Base-by-base conservation (phyloP, 2,888 invertebrate species). In the Hirtodrosophila trivittata region DNA sequence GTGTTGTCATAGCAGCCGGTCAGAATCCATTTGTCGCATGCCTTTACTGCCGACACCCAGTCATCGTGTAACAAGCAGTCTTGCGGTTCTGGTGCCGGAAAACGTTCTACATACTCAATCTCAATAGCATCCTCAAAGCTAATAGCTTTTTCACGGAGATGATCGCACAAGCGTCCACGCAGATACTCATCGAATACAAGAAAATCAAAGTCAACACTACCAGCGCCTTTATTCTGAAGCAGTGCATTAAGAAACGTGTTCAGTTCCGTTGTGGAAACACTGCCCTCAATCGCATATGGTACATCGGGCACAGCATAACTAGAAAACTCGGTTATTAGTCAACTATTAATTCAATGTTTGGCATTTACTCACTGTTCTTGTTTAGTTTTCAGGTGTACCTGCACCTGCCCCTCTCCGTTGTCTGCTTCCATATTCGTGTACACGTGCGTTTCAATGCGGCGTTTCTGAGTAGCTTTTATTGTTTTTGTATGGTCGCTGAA, bases 1-100 rank as follows among this genome's bases (percentile, higher is more conserved):
- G 97, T 96, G 89, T 96, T 96, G 89, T 98, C 98, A 91, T 98
- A 98, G 89, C 97, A 96, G 14, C 98, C 98, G 46, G 96, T 95
- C 38, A 98, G 89, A 64, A 98, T 95, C 95, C 95, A 96, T 87
- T 94, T 93, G 33, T 92, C 93, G 64, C 92, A 91, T 33, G 94
- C 92, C 77, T 95, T 94, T 0, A 98, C 94, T 37, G 96, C 94
- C 13, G 97, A 95, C n/a, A 99, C 97, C 99, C 99, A 99, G 89
- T 99, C 99, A 91, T 98, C 97, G 86, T 98, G 98, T 89, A 97
- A 93, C 70, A 99, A 92, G 88, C 97, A 97, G 89, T 98, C 96
- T 88, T 97, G 94, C 0, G 98, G 98, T 85, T 96, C 94, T 0
- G 99, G 99, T 0, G 98, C 95, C 8, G 98, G 97, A 76, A 95